phyloP scores from a whole-genome alignment of 1,140 invertebrate species.

The Magallana angulata region DNA sequence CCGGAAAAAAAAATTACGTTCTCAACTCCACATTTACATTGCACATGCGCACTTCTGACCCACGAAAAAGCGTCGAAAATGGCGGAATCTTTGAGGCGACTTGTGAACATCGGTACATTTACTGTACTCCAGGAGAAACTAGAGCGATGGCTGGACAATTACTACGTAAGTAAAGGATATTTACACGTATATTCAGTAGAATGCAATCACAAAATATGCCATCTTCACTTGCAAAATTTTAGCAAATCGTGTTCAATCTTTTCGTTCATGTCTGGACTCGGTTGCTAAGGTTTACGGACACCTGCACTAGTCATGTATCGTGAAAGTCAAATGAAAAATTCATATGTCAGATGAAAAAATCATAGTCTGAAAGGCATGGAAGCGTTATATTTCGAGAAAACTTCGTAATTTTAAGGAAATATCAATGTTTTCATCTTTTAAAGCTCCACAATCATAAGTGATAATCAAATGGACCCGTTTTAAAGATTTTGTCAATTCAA shows the following conservation, averaged over 20 bases:
- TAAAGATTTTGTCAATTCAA: no score
- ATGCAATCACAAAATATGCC: background rate
- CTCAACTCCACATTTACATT: no score
- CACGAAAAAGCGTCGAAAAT: conserved; percentile 74
- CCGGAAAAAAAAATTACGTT: no score
- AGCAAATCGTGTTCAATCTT: background rate
- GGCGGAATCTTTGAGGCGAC: conserved; percentile 76
- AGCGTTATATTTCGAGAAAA: no score
- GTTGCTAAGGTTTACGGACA: conserved; percentile 48
- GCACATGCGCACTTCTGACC: conserved; percentile 52
- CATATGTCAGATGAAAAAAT: no score
- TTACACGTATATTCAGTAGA: background rate
- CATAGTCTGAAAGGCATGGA: no score
- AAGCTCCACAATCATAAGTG: no score
- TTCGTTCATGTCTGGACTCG: conserved; percentile 39
- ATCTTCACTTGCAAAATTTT: background rate
- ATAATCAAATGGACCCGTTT: no score
- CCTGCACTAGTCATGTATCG: background rate
- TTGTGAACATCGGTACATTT: conserved; percentile 78
- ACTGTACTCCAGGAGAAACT: conserved; percentile 77
- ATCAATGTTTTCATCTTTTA: no score
- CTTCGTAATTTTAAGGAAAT: no score
- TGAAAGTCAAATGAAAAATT: background rate
- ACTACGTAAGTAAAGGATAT: conserved; percentile 73
- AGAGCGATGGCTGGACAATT: conserved; percentile 76